Conservation (phyloP, 64 coral and sea anemone genomes). For the Hydrozoanthus tunicans region DNA sequence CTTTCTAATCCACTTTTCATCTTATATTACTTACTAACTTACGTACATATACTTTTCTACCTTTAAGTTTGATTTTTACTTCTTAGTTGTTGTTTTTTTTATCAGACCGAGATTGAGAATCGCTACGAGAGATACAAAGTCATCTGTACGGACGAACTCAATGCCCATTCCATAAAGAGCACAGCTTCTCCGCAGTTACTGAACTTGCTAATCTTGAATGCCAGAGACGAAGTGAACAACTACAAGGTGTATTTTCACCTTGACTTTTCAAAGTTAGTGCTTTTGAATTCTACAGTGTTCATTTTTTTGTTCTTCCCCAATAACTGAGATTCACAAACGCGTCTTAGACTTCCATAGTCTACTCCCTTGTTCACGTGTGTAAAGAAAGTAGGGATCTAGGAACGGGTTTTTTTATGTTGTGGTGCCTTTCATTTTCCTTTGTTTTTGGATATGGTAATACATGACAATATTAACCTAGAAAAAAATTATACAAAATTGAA, state of each 20-base stretch:
- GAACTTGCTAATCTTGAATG: constrained; percentile 73
- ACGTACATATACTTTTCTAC: background rate
- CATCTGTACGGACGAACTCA: constrained; percentile 63
- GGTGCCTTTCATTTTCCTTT: too few relatives aligned
- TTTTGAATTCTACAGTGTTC: background rate
- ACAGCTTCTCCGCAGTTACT: constrained; percentile 64
- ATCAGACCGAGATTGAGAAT: constrained; percentile 64
- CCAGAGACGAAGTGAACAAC: constrained; percentile 71
- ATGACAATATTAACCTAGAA: too few relatives aligned
- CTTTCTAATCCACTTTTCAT: too few relatives aligned
- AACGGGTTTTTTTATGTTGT: too few relatives aligned
- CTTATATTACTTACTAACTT: too few relatives aligned
- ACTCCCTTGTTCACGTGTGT: too few relatives aligned
- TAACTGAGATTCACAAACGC: too few relatives aligned
- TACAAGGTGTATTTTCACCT: constrained; percentile 71
- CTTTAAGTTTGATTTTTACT: background rate
- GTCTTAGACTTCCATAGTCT: too few relatives aligned
- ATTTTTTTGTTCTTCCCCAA: too few relatives aligned
- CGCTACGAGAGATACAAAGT: constrained; percentile 83
- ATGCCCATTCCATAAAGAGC: constrained; percentile 32
- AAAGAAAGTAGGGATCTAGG: too few relatives aligned
- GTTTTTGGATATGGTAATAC: too few relatives aligned
- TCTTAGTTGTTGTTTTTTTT: background rate
- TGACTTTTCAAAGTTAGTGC: constrained; percentile 76
- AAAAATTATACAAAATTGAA: too few relatives aligned